Conservation (phyloP, 2,113 vertebrate species). For the Thalassarche chlororhynchos region DNA sequence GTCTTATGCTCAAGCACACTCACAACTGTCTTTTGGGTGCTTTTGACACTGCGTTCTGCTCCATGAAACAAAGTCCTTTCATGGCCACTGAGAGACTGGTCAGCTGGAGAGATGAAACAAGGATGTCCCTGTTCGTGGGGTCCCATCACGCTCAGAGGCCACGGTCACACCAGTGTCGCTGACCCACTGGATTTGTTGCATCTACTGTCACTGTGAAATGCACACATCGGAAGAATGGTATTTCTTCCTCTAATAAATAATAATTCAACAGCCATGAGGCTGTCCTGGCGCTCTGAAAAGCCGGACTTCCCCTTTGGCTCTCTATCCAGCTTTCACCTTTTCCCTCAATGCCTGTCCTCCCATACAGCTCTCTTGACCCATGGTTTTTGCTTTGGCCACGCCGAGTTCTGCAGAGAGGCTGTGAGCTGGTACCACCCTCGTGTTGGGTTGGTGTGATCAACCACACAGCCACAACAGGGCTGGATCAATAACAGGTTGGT, state of each 20-base stretch:
- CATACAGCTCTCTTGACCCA: background rate
- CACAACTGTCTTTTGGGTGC: background rate
- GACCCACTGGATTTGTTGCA: background rate
- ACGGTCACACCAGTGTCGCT: rapidly evolving
- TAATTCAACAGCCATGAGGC: background rate
- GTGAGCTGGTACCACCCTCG: background rate
- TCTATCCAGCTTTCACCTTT: background rate
- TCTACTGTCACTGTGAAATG: background rate
- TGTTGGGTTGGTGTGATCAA: background rate
- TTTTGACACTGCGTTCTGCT: background rate
- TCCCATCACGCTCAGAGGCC: background rate
- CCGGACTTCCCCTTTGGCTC: background rate
- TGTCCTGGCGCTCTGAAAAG: background rate
- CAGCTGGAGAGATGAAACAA: background rate
- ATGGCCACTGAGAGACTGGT: background rate
- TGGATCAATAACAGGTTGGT: too few relatives aligned
- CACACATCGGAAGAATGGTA: too few relatives aligned
- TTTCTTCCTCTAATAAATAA: background rate
- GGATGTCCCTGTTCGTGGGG: background rate
- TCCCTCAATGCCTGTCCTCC: background rate
- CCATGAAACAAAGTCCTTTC: background rate
- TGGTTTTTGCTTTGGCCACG: too few relatives aligned
- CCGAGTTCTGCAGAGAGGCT: background rate
- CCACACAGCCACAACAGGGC: rapidly evolving
- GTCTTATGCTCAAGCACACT: background rate